A percentile compares a stretch with the other conserved stretches of the same genome.
phyloP scores from a whole-genome alignment of 2,113 vertebrate genomes.

The Barnardius zonarius region DNA sequence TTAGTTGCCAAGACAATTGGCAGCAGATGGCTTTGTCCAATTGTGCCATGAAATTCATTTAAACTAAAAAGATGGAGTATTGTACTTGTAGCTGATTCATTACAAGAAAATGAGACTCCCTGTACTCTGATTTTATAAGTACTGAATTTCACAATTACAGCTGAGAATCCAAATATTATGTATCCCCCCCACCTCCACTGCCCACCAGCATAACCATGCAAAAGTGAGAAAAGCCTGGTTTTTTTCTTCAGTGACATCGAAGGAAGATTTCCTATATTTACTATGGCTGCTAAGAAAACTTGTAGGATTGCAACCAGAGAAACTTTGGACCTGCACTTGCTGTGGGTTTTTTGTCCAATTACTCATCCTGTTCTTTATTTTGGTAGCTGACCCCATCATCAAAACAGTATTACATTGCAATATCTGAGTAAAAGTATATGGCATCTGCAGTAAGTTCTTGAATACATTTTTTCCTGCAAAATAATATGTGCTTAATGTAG shows the following conservation, averaged over 20 bases:
- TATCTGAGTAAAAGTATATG: background rate
- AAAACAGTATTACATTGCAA: background rate
- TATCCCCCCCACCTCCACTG: background rate
- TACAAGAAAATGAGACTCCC: background rate
- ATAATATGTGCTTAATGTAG: background rate
- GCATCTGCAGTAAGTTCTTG: background rate
- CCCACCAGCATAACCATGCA: background rate
- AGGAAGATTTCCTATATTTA: background rate
- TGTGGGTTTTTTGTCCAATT: background rate
- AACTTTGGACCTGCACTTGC: background rate
- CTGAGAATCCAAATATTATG: background rate
- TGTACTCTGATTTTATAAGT: background rate
- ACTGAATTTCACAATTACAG: background rate
- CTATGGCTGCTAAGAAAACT: background rate
- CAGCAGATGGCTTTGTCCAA: conserved; percentile 57
- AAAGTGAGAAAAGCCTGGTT: background rate
- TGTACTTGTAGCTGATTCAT: conserved; percentile 15
- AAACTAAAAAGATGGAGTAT: conserved; percentile 13
- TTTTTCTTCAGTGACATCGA: background rate
- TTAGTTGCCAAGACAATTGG: conserved; percentile 63
- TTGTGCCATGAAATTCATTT: conserved; percentile 47
- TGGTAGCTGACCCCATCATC: background rate
- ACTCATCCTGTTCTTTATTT: background rate
- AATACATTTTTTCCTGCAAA: background rate
- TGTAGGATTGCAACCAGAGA: background rate